Evolutionary conservation across 2,888 invertebrate species (phyloP).

Genomic region (Temnothorax rugatulus): DNA sequence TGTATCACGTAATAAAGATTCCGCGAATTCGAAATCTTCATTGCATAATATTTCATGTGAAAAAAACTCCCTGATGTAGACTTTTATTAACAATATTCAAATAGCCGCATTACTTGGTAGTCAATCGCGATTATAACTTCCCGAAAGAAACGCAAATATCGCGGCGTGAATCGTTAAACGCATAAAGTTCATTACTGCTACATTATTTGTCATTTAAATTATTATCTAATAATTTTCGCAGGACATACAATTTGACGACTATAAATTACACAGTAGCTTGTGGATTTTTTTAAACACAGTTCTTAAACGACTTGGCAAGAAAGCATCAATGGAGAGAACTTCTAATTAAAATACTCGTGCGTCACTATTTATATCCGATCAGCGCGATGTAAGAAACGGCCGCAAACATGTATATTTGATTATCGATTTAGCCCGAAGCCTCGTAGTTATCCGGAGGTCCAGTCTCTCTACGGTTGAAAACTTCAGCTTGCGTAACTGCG

Average conservation of each 20-base stretch:
- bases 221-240: conserved; percentile 9
- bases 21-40: neutral
- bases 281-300: neutral
- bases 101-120: neutral
- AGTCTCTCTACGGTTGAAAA: conserved; percentile 60
- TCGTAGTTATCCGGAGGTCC: conserved; percentile 62
- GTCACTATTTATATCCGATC: conserved; percentile 37
- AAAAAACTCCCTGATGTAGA: neutral
- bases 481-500: conserved; percentile 61
- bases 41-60: neutral
- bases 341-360: conserved; percentile 28
- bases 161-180: neutral
- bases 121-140: neutral
- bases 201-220: conserved; percentile 29
- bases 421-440: conserved; percentile 72
- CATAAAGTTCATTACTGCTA: neutral
- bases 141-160: neutral
- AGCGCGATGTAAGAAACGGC: conserved; percentile 8
- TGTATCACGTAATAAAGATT: neutral
- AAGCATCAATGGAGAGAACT: conserved; percentile 30
- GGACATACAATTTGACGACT: neutral
- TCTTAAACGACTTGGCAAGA: neutral
- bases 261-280: neutral
- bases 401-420: conserved; percentile 63
- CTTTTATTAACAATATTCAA: neutral